Base-by-base conservation (phyloP, 2,888 invertebrate genomes). In the Deroplatys truncata region DNA sequence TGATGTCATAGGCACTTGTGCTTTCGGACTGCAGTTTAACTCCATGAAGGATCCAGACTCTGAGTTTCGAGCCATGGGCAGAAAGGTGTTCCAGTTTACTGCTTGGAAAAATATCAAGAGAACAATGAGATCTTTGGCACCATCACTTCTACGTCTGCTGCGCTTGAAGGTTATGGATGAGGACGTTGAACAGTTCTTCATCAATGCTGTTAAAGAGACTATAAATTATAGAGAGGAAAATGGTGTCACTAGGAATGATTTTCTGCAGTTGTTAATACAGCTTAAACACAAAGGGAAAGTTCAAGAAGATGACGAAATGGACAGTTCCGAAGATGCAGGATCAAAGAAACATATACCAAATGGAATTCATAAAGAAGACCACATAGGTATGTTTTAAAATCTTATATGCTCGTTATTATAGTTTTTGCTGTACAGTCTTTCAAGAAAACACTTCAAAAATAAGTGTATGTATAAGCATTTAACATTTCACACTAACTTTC, bases 31-130 rank as follows among this genome's bases (percentile, higher is more conserved):
- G 0, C 82, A 87, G 29, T 87, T 82, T n/a, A 87, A 87, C 83
- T 87, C 87, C 28, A 13, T 87, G n/a, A 87, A 87, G 25, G 83
- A 87, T 25, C 87, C 87, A n/a, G n/a, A 87, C 16, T 87, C 87
- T 25, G 87, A 82, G 28, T 87, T 87, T 28, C 28, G 87, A 87
- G 83, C 2, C 25, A 87, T 87, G 87, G 87, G 87, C 1, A 29
- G 87, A 13, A 87, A 35, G n/a, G 87, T 87, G 16, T 82, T 87
- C 16, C 35, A 82, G 28, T 35, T 82, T 83, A 82, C 82, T 35
- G 16, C 35, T 28, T 35, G 25, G 31, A 35, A 31, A n/a, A 82
- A 82, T 15, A n/a, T 87, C n/a, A 87, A 83, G 83, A 82, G 83
- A 25, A 72, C 56, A 25, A 72, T 72, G 25, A 20, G 56, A 20